These are phyloP conservation scores for Tragelaphus scriptus DNA, from an alignment of 2,113 vertebrate species.

Conservation along the genomic window DNA sequence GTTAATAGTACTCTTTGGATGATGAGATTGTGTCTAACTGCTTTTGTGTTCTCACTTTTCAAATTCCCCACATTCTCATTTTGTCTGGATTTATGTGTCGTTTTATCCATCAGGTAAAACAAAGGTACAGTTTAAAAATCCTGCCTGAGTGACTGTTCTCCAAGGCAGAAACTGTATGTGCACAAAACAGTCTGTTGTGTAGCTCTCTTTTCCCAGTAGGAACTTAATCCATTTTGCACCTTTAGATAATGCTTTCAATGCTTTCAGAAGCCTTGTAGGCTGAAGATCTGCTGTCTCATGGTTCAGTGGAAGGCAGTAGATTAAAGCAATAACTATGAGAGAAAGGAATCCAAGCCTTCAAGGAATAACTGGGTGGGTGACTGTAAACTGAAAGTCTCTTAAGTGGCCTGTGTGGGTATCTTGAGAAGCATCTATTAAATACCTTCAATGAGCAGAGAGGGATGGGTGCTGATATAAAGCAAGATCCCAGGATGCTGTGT, in stretches of 20 bases:
- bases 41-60: not conserved
- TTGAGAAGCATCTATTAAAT: not conserved
- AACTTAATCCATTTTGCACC: not conserved
- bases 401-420: not conserved
- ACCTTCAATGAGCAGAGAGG: not conserved
- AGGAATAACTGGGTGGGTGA: not conserved
- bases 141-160: not conserved
- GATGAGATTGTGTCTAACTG: not conserved
- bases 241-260: not conserved
- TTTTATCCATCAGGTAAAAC: not conserved
- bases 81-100: not conserved
- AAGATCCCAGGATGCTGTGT: not conserved
- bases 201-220: not conserved
- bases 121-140: not conserved
- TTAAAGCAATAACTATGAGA: not conserved
- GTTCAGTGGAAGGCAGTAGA: not conserved
- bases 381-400: not conserved
- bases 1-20: not conserved
- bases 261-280: not conserved
- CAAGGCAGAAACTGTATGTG: not conserved
- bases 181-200: not conserved
- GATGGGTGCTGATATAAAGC: not conserved
- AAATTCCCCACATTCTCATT: not conserved
- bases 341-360: not conserved
- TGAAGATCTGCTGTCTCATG: not conserved